A percentile compares a stretch with the other conserved stretches of the same genome.
Evolutionary conservation across 2,888 invertebrate genomes (phyloP).

Genomic region (Polymixis flavicincta): DNA sequence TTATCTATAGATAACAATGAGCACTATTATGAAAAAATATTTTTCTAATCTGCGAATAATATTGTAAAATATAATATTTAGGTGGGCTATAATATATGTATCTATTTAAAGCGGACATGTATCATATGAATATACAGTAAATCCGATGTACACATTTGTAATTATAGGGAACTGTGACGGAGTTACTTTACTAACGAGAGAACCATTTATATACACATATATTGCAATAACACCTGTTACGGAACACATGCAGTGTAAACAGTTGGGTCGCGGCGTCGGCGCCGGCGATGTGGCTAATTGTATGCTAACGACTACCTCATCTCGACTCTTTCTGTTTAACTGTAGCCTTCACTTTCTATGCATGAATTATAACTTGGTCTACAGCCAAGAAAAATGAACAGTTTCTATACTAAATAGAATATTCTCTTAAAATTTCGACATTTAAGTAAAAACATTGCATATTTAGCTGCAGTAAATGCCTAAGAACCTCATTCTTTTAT

Average conservation of each 20-base stretch:
- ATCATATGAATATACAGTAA: conserved; percentile 75
- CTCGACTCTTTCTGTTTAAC: conserved; percentile 34
- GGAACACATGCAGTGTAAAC: conserved; percentile 48
- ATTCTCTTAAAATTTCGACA: conserved; percentile 19
- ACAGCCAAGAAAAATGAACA: conserved; percentile 6
- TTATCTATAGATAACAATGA: conserved; percentile 76
- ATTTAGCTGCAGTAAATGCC: conserved; percentile 26
- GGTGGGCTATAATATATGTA: conserved; percentile 77
- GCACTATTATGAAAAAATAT: conserved; percentile 88
- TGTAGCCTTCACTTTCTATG: conserved; percentile 48
- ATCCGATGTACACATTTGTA: conserved; percentile 75
- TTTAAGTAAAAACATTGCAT: conserved; percentile 19
- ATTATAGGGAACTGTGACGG: conserved; percentile 73
- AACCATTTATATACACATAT: conserved; percentile 68
- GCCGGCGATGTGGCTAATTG: conserved; percentile 37
- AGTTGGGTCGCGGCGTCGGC: conserved; percentile 45
- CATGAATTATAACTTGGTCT: conserved; percentile 44
- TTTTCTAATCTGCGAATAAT: conserved; percentile 86
- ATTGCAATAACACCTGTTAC: conserved; percentile 53
- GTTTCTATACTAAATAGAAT: not conserved
- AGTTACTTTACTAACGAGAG: conserved; percentile 73
- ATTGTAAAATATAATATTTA: conserved; percentile 83
- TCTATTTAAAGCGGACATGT: conserved; percentile 81
- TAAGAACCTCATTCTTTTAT: conserved; percentile 20
- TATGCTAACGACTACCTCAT: conserved; percentile 38